Base-by-base conservation (phyloP, 2,888 invertebrate genomes). In the Chrysolina haemoptera region DNA sequence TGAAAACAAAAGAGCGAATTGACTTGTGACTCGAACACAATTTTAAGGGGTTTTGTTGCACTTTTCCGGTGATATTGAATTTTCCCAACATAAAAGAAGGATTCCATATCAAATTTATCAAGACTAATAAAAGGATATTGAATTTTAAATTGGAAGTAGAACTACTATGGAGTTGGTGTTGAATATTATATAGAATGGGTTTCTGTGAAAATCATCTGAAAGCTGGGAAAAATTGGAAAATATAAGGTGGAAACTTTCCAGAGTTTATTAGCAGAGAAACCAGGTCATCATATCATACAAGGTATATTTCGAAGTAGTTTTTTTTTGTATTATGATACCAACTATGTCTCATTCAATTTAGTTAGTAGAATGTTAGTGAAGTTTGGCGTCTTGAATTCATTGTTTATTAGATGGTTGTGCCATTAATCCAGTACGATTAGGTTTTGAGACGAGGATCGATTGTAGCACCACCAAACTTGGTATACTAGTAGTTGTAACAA, bases 101-200 rank as follows among this genome's bases (percentile, higher is more conserved):
- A 76, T 74, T 76, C 74, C 67, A 71, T 70, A 73, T 76, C 70
- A 74, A 76, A 78, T 76, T 76, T 76, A 74, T 74, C 71, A 76
- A 73, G 67, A 59, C 73, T 74, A 74, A 76, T 78, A 76, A 78
- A 78, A 76, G 67, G 53, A 78, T 78, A 78, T 78, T 78, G 78
- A 78, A 78, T 78, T 78, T 78, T 74, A 78, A 78, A 78, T 78
- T 78, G 78, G 64, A 73, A 62, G 62, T 75, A 68, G 74, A 76
- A 76, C 71, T 74, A 70, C 62, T 62, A 64, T 50, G 55, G 72
- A 63, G 68, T 68, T 68, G 53, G 43, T 68, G 53, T 46, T 50
- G 18, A 50, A 63, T 71, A 71, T 71, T 71, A 71, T 18, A 18
- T 53, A 20, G 59, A 59, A 59, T 59, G 35, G n/a, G 9, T 35